A percentile compares a stretch with the other conserved stretches of the same genome.
These are phyloP conservation scores for Stichodactyla helianthus DNA, from an alignment of 64 coral and sea anemone genomes.

Conservation along the genomic window DNA sequence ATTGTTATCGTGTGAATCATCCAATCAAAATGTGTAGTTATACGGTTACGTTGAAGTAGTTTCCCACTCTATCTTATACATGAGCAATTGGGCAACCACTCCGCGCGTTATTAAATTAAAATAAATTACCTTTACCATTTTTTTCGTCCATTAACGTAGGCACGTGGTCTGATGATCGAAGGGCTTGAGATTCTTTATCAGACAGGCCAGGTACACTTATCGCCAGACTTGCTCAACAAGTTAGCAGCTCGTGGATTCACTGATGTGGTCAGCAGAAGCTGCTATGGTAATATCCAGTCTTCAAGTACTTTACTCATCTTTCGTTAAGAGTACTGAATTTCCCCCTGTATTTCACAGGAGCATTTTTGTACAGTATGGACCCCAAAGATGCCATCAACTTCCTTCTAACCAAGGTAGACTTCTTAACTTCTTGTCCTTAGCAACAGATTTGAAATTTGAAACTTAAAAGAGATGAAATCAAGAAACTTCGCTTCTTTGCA, in stretches of 20 bases:
- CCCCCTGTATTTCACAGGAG: conserved; percentile 30
- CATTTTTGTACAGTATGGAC: conserved; percentile 83
- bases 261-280: conserved; percentile 71
- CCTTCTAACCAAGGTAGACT: conserved; percentile 81
- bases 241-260: conserved; percentile 86
- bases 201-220: conserved; percentile 78
- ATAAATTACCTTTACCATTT: too few species aligned
- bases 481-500: too few species aligned
- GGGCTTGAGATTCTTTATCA: conserved; percentile 67
- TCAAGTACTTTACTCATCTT: not conserved
- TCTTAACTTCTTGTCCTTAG: too few species aligned
- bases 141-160: conserved; percentile 25
- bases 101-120: too few species aligned
- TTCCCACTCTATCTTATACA: too few species aligned
- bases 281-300: conserved; percentile 41
- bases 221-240: conserved; percentile 50
- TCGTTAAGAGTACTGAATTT: not conserved
- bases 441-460: too few species aligned
- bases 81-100: too few species aligned
- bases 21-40: too few species aligned
- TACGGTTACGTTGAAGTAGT: too few species aligned
- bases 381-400: conserved; percentile 69
- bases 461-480: too few species aligned
- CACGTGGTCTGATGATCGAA: conserved; percentile 79
- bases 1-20: too few species aligned